Percentiles rank a stretch among this genome's conserved stretches.
Conservation (phyloP, 1,140 invertebrate species). For the Rhagoletis zephyria region DNA sequence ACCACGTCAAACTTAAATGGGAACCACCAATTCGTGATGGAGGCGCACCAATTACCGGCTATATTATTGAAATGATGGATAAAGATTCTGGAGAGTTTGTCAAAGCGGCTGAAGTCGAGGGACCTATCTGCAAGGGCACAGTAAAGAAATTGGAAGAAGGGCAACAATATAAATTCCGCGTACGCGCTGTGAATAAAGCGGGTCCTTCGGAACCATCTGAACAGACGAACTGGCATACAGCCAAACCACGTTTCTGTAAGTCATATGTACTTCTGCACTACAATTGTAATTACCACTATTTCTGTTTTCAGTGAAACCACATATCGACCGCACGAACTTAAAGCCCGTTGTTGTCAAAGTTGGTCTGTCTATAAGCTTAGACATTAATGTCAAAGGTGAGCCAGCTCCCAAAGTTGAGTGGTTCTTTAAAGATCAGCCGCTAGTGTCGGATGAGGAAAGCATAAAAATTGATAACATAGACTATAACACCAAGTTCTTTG, state of each 20-base stretch:
- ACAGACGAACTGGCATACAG: slow-evolving; percentile 94
- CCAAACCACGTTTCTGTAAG: slow-evolving; percentile 92
- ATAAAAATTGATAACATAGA: slow-evolving; percentile 88
- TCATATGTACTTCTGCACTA: slow-evolving; percentile 63
- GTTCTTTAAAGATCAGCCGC: slow-evolving; percentile 86
- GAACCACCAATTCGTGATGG: slow-evolving; percentile 95
- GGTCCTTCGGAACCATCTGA: slow-evolving; percentile 95
- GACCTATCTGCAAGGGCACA: slow-evolving; percentile 84
- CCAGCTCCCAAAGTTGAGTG: slow-evolving; percentile 92
- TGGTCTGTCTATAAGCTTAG: slow-evolving; percentile 90
- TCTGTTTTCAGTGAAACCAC: slow-evolving; percentile 85
- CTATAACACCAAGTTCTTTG: slow-evolving; percentile 91
- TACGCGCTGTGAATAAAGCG: slow-evolving; percentile 95
- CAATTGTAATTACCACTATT: slow-evolving; percentile 48
- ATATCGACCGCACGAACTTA: slow-evolving; percentile 92
- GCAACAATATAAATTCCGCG: slow-evolving; percentile 95
- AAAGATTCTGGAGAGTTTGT: slow-evolving; percentile 77
- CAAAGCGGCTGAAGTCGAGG: slow-evolving; percentile 83
- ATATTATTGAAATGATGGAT: slow-evolving; percentile 85
- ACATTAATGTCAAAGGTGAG: slow-evolving; percentile 94
- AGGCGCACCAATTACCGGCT: slow-evolving; percentile 95
- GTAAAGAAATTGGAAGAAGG: slow-evolving; percentile 93
- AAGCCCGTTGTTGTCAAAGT: slow-evolving; percentile 89
- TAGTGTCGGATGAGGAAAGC: slow-evolving; percentile 81
- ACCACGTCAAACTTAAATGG: slow-evolving; percentile 95